Percentiles rank a stretch among this genome's conserved stretches.
phyloP scores from a whole-genome alignment of 2,113 vertebrate genomes.

The Kobus ellipsiprymnus region DNA sequence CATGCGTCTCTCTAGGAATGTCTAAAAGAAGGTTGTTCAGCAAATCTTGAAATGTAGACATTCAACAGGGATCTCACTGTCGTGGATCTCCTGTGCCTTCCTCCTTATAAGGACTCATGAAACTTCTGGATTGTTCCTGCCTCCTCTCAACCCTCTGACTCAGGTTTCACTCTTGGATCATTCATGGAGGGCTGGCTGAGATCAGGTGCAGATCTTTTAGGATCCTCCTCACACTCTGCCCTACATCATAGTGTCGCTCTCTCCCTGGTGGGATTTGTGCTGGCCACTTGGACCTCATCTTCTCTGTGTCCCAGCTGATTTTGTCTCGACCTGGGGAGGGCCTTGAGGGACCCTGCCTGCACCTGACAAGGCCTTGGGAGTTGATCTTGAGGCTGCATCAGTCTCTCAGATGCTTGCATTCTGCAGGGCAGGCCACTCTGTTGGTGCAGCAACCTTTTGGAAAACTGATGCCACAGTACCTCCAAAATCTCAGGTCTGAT shows the following conservation, averaged over 20 bases:
- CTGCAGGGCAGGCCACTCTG: neutral
- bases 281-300: neutral
- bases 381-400: neutral
- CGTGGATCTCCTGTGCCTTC: too few relatives aligned
- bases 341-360: neutral
- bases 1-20: accelerated
- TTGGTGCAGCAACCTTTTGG: neutral
- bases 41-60: neutral
- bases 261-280: neutral
- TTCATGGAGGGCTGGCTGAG: accelerated
- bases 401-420: neutral
- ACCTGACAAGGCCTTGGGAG: neutral
- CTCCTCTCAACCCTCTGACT: too few relatives aligned
- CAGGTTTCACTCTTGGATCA: too few relatives aligned
- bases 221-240: neutral
- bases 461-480: neutral
- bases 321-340: neutral
- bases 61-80: too few relatives aligned
- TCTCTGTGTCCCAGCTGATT: too few relatives aligned
- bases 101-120: too few relatives aligned
- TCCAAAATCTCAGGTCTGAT: neutral
- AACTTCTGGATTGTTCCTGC: too few relatives aligned
- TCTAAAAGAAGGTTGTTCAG: neutral
- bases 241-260: neutral
- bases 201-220: neutral